Conservation (phyloP, 2,797 vertebrate genomes). For the Gila robusta region DNA sequence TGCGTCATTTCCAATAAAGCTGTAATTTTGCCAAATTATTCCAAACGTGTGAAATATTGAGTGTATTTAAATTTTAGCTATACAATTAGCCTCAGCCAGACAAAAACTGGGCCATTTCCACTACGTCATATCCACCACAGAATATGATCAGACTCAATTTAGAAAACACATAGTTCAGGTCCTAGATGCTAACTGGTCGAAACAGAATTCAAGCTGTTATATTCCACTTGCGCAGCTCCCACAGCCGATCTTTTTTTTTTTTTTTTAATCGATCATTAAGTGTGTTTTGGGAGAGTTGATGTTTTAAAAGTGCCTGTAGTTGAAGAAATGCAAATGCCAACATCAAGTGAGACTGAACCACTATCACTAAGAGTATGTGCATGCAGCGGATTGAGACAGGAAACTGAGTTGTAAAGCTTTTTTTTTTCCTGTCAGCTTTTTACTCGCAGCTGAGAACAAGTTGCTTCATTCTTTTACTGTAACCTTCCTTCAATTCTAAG, state of each 20-base stretch:
- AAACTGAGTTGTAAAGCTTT: constrained; percentile 54
- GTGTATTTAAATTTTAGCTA: neutral
- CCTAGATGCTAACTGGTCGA: neutral
- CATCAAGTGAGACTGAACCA: neutral
- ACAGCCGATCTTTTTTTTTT: neutral
- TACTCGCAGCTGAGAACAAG: constrained; percentile 15
- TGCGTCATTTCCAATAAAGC: no score
- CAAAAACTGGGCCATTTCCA: neutral
- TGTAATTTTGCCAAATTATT: neutral
- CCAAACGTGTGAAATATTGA: no score
- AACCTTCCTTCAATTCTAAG: neutral
- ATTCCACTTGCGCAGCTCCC: neutral
- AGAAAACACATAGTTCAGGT: neutral
- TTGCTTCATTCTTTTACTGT: constrained; percentile 17
- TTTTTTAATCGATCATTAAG: neutral
- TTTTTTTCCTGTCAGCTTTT: constrained; percentile 22
- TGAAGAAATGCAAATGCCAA: neutral
- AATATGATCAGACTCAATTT: neutral
- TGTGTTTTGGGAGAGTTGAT: neutral
- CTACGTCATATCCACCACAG: neutral
- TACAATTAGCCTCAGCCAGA: neutral
- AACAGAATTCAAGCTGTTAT: neutral
- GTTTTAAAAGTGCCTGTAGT: neutral
- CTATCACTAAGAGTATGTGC: constrained; percentile 12
- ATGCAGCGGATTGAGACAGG: constrained; percentile 50